Conservation (phyloP, 2,113 vertebrate genomes). For the Phylloscopus trochilus region DNA sequence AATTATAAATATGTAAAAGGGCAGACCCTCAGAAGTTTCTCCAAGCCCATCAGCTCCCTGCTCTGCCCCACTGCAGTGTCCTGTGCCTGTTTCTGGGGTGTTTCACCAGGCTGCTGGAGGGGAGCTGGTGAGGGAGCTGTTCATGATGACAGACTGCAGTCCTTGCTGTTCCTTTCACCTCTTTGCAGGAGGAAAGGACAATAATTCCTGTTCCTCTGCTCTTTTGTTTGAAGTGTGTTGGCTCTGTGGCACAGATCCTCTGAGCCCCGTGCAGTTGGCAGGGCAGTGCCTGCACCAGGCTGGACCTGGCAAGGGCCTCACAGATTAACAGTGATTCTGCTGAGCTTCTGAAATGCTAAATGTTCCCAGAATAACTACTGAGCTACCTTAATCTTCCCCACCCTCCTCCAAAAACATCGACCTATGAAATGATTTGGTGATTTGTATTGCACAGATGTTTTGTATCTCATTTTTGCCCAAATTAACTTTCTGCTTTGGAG, state of each 20-base stretch:
- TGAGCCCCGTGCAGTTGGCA: background rate
- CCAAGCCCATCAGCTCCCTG: background rate
- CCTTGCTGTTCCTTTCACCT: background rate
- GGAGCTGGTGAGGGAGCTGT: background rate
- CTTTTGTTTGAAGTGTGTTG: background rate
- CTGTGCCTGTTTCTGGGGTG: background rate
- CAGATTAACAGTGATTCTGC: background rate
- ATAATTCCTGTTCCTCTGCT: background rate
- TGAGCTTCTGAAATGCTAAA: background rate
- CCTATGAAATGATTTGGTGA: background rate
- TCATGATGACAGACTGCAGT: background rate
- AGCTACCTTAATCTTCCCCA: background rate
- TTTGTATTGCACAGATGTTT: background rate
- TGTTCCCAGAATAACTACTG: background rate
- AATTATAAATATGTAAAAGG: background rate
- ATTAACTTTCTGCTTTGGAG: background rate
- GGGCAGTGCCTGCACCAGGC: background rate
- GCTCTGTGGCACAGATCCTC: background rate
- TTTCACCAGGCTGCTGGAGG: background rate
- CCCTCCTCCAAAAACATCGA: background rate
- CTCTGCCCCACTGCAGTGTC: background rate
- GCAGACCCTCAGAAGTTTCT: background rate
- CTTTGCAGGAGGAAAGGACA: background rate
- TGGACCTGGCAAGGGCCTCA: background rate
- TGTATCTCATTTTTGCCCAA: background rate